phyloP scores from a whole-genome alignment of 2,113 vertebrate species.

The Cyanoderma ruficeps region DNA sequence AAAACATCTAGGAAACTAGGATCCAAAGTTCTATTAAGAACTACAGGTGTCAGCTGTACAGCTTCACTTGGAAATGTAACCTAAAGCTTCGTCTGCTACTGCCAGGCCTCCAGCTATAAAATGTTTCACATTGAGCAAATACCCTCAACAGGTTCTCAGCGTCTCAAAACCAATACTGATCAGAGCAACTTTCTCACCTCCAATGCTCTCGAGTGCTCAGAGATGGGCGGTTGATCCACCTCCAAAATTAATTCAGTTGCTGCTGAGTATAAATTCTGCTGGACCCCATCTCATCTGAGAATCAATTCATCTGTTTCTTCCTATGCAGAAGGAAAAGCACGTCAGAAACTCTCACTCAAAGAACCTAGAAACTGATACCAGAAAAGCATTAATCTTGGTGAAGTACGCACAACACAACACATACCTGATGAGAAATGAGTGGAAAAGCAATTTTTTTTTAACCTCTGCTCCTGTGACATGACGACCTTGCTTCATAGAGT shows the following conservation, averaged over 20 bases:
- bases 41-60: background rate
- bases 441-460: background rate
- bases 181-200: constrained; percentile 61
- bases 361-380: background rate
- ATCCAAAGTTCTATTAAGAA: background rate
- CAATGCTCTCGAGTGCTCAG: constrained; percentile 61
- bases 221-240: constrained; percentile 66
- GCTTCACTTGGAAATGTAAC: background rate
- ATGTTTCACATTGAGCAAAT: background rate
- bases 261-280: constrained; percentile 58
- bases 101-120: background rate
- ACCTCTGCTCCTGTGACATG: background rate
- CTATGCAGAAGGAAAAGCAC: constrained; percentile 23
- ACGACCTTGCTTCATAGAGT: background rate
- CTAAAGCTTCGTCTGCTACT: background rate
- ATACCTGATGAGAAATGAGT: background rate
- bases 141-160: background rate
- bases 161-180: background rate
- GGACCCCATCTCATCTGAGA: constrained; percentile 66
- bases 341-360: background rate
- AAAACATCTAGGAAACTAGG: background rate
- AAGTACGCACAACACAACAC: background rate
- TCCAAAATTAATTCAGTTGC: constrained; percentile 72
- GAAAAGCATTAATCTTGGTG: background rate
- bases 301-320: constrained; percentile 69